These are phyloP conservation scores for Habropoda laboriosa DNA, from an alignment of 1,140 invertebrate species.

Conservation along the genomic window DNA sequence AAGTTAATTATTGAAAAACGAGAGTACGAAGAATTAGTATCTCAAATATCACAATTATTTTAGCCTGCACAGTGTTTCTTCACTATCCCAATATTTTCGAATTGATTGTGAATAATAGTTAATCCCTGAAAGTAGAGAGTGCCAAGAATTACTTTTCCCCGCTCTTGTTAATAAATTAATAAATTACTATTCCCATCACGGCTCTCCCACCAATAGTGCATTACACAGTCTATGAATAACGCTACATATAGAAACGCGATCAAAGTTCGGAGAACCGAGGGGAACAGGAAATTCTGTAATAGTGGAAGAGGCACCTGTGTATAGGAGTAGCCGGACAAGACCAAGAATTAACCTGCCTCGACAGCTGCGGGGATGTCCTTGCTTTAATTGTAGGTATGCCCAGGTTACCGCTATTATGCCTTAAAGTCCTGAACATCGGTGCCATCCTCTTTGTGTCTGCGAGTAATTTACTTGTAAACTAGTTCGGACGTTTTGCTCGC, in stretches of 20 bases:
- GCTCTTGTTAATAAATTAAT: too few species aligned
- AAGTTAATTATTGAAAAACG: too few species aligned
- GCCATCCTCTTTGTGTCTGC: background rate
- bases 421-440: slow-evolving; percentile 2
- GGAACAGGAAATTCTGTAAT: background rate
- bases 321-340: background rate
- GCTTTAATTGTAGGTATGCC: slow-evolving; percentile 3
- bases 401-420: slow-evolving; percentile 5
- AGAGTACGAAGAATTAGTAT: too few species aligned
- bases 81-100: too few species aligned
- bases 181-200: too few species aligned
- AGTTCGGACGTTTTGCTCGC: slow-evolving; percentile 1
- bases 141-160: too few species aligned
- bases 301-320: background rate
- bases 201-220: too few species aligned
- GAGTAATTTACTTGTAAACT: slow-evolving; percentile 28
- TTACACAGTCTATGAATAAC: background rate
- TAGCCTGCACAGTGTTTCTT: too few species aligned
- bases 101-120: too few species aligned
- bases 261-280: background rate
- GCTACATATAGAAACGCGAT: background rate
- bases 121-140: too few species aligned
- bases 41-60: too few species aligned
- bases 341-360: slow-evolving; percentile 17
- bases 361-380: slow-evolving; percentile 4